phyloP scores from a whole-genome alignment of 1,140 invertebrate genomes.

The Sinonovacula constricta region DNA sequence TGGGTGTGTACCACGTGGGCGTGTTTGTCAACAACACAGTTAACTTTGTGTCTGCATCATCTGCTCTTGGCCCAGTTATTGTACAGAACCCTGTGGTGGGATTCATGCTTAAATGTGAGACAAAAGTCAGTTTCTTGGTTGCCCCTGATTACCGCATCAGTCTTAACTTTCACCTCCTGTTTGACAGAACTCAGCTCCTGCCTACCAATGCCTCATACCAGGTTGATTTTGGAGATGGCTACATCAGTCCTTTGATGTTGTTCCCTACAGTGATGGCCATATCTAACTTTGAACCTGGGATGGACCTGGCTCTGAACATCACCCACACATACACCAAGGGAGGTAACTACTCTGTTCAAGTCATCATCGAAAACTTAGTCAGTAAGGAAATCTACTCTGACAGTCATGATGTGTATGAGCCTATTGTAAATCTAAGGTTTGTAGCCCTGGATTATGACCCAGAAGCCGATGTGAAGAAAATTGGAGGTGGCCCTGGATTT shows the following conservation, averaged over 20 bases:
- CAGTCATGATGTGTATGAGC: conserved; percentile 56
- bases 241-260: neutral
- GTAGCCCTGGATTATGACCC: conserved; percentile 37
- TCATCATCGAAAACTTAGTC: conserved; percentile 57
- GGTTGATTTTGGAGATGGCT: conserved; percentile 61
- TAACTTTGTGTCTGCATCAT: conserved; percentile 6
- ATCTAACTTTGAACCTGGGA: neutral
- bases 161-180: conserved; percentile 45
- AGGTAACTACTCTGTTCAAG: conserved; percentile 51
- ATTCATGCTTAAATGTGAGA: conserved; percentile 7
- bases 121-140: conserved; percentile 32
- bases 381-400: conserved; percentile 40
- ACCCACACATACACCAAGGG: conserved; percentile 54
- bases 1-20: conserved; percentile 50
- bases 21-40: conserved; percentile 52
- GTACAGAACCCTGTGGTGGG: conserved; percentile 53
- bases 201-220: conserved; percentile 60
- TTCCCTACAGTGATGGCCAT: conserved; percentile 13
- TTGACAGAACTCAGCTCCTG: conserved; percentile 21
- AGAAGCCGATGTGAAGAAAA: conserved; percentile 20
- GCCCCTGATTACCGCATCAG: conserved; percentile 32
- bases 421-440: conserved; percentile 35
- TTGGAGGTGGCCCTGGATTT: conserved; percentile 36
- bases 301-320: conserved; percentile 35
- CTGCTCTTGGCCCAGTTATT: conserved; percentile 40